Evolutionary conservation across 2,797 vertebrate genomes (phyloP), one percentile per base, ranked within the genome.

Genomic region (Babyrousa celebensis): DNA sequence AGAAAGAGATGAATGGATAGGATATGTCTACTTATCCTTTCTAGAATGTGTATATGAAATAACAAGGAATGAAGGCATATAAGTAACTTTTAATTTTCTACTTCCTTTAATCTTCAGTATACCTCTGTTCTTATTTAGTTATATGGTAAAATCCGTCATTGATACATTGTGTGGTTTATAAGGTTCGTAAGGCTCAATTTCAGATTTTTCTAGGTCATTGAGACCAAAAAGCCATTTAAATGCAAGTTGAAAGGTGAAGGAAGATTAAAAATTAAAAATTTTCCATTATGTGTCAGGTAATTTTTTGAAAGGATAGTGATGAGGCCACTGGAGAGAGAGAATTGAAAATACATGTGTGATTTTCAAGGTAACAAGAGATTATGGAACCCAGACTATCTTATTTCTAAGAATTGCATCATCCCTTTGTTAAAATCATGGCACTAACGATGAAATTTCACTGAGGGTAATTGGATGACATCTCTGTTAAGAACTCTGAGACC

Each of bases 331-430:
- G 36, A 86, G 25, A 88, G 10, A 32, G 32, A 36, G 2, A 67
- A 27, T 18, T 43, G n/a, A 85, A 32, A 32, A 89, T 60, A 23
- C 20, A 23, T 65, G 23, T 77, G 15, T 89, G 25, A 79, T 84
- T 85, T 75, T 94, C 43, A 70, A 85, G 27, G 14, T 75, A 67
- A 82, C 16, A 70, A 74, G 86, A 67, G 27, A 65, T 56, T 82
- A 40, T 83, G 20, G 62, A 96, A 48, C 5, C 6, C 1, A 80
- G 54, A 75, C 8, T 88, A 6, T 58, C 23, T n/a, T 86, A 43
- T 93, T 93, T 94, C 77, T 63, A 67, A 90, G 43, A 78, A 85
- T 91, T 95, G 10, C 67, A 60, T 96, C 65, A 91, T 95, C 90
- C 18, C 43, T 68, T 97, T 86, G 25, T 95, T 95, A 91, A 88